Evolutionary conservation across 2,888 invertebrate species (phyloP).

Genomic region (Artemia sinica): DNA sequence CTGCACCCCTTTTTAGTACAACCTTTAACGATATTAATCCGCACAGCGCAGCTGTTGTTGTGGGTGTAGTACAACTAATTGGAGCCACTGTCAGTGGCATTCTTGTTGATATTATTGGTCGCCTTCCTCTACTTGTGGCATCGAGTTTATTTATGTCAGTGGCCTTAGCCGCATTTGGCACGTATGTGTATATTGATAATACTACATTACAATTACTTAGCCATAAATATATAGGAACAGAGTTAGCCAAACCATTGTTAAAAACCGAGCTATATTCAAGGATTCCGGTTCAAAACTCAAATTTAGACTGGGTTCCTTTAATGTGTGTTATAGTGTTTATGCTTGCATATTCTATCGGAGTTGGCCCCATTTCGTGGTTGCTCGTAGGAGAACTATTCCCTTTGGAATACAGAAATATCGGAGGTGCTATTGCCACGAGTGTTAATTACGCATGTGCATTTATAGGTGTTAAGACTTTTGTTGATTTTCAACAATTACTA

Average conservation of each 20-base stretch:
- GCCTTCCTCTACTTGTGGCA: conserved; percentile 61
- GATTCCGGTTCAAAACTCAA: conserved; percentile 33
- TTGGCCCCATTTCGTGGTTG: conserved; percentile 72
- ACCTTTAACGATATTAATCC: conserved; percentile 65
- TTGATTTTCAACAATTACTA: conserved; percentile 55
- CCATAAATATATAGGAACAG: conserved; percentile 22
- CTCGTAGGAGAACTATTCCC: conserved; percentile 55
- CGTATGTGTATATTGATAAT: conserved; percentile 56
- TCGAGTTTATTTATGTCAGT: conserved; percentile 68
- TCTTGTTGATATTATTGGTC: conserved; percentile 66
- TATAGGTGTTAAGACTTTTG: conserved; percentile 66
- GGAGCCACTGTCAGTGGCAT: conserved; percentile 61
- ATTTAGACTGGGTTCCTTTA: conserved; percentile 63
- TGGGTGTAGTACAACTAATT: conserved; percentile 65
- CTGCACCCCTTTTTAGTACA: conserved; percentile 65
- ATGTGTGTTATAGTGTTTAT: conserved; percentile 65
- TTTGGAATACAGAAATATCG: conserved; percentile 52
- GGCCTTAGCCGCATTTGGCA: conserved; percentile 67
- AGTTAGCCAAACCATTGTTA: conserved; percentile 22
- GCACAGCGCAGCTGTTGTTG: conserved; percentile 64
- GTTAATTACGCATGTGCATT: conserved; percentile 74
- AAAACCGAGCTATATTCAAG: conserved; percentile 10
- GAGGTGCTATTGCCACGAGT: conserved; percentile 66
- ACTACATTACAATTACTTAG: conserved; percentile 32
- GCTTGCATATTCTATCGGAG: conserved; percentile 66